Conservation (phyloP, 1,140 invertebrate species). For the Agraylea sexmaculata region DNA sequence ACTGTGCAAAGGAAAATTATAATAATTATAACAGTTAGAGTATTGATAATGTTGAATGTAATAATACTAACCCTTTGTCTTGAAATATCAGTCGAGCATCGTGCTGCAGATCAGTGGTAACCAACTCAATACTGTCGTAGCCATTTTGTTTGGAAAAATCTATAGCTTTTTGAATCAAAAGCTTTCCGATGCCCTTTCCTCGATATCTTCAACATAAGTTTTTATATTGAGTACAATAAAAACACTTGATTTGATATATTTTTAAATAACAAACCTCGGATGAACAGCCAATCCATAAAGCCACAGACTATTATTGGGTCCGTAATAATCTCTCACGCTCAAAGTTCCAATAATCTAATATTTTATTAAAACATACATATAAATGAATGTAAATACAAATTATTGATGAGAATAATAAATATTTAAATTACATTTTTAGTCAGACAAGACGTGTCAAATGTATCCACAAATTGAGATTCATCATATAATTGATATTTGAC, state of each 20-base stretch:
- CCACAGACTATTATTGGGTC: slow-evolving; percentile 17
- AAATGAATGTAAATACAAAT: slow-evolving; percentile 3
- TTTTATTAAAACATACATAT: slow-evolving; percentile 5
- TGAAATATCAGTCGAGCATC: slow-evolving; percentile 16
- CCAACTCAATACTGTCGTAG: slow-evolving; percentile 15
- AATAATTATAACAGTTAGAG: background rate
- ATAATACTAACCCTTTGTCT: slow-evolving; percentile 8
- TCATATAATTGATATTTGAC: slow-evolving; percentile 18
- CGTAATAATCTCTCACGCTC: slow-evolving; percentile 12
- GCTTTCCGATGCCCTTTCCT: slow-evolving; percentile 13
- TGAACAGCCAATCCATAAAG: slow-evolving; percentile 18
- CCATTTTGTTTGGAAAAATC: slow-evolving; percentile 7
- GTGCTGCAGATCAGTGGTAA: slow-evolving; percentile 17
- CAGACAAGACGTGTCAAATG: slow-evolving; percentile 9
- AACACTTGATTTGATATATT: background rate
- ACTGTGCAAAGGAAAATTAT: slow-evolving; percentile 9
- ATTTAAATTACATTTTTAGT: slow-evolving; percentile 13
- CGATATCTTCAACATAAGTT: slow-evolving; percentile 14
- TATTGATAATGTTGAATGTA: background rate
- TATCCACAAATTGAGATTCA: slow-evolving; percentile 13
- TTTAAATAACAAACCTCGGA: slow-evolving; percentile 8
- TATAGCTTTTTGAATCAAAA: slow-evolving; percentile 11
- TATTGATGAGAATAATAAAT: slow-evolving; percentile 4
- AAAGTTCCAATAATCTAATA: slow-evolving; percentile 16
- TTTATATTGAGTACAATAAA: background rate